These are phyloP conservation scores for Drosophila paranaensis DNA, from an alignment of 2,888 invertebrate genomes.

Conservation along the genomic window DNA sequence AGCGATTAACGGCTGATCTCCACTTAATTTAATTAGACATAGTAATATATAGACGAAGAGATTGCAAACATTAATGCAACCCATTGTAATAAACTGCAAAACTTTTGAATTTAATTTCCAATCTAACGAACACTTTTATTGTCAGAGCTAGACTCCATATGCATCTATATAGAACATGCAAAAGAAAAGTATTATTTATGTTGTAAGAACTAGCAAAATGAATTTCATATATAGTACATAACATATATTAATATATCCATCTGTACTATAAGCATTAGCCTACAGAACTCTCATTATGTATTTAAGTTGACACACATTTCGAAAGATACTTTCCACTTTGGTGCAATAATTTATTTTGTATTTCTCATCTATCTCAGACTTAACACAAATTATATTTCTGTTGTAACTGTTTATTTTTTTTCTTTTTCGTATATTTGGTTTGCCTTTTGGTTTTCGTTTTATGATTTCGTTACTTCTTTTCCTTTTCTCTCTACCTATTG, in stretches of 20 bases:
- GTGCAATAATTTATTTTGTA: conserved; percentile 35
- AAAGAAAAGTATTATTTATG: conserved; percentile 74
- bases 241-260: conserved; percentile 21
- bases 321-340: conserved; percentile 42
- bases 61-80: conserved; percentile 34
- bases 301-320: conserved; percentile 47
- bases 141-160: conserved; percentile 43
- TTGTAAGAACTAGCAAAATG: conserved; percentile 70
- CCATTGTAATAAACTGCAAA: conserved; percentile 58
- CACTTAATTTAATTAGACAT: conserved; percentile 72
- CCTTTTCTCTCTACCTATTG: conserved; percentile 83
- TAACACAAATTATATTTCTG: conserved; percentile 24
- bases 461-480: conserved; percentile 80
- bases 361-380: conserved; percentile 22
- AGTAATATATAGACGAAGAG: conserved; percentile 36
- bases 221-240: conserved; percentile 39
- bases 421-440: conserved; percentile 49
- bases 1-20: conserved; percentile 81
- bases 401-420: conserved; percentile 9
- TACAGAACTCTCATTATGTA: conserved; percentile 37
- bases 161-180: conserved; percentile 21
- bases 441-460: conserved; percentile 65
- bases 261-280: conserved; percentile 21
- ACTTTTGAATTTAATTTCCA: conserved; percentile 46
- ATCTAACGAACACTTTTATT: conserved; percentile 41